These are phyloP conservation scores for Lypha dubia DNA, from an alignment of 2,888 invertebrate species.

Conservation along the genomic window DNA sequence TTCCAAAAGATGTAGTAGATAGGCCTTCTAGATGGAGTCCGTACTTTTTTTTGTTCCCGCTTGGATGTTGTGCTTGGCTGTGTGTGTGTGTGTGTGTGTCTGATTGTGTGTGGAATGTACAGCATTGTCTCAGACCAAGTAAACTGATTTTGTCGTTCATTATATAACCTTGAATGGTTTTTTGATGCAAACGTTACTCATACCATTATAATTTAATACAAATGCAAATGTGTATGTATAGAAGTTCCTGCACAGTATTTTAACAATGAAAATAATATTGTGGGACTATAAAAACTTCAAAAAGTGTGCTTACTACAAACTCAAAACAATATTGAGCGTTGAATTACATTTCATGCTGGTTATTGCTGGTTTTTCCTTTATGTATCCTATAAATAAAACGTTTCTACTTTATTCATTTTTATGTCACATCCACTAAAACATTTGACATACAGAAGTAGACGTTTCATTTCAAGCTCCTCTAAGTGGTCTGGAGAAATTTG, in stretches of 20 bases:
- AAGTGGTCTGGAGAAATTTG: no score
- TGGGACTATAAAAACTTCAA: slow-evolving; percentile 4
- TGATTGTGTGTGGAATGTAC: background rate
- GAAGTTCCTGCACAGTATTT: background rate
- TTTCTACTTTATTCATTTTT: slow-evolving; percentile 37
- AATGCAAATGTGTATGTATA: background rate
- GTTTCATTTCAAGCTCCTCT: background rate
- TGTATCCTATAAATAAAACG: slow-evolving; percentile 31
- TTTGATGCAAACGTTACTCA: slow-evolving; percentile 1
- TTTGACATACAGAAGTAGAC: background rate
- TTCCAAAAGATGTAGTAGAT: no score
- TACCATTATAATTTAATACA: background rate
- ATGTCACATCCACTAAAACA: slow-evolving; percentile 20
- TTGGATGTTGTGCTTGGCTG: no score
- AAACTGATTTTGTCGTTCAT: slow-evolving; percentile 38
- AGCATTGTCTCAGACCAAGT: slow-evolving; percentile 15
- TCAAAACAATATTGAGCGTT: slow-evolving; percentile 27
- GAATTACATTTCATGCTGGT: slow-evolving; percentile 33
- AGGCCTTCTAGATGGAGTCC: no score
- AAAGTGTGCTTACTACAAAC: slow-evolving; percentile 40
- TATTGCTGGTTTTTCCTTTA: slow-evolving; percentile 47
- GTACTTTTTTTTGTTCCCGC: no score
- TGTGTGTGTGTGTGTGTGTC: slow-evolving; percentile 4
- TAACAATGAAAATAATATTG: slow-evolving; percentile 4
- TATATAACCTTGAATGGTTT: slow-evolving; percentile 51